Base-by-base conservation (phyloP, 2,797 vertebrate genomes). In the Sebastes nivosus region DNA sequence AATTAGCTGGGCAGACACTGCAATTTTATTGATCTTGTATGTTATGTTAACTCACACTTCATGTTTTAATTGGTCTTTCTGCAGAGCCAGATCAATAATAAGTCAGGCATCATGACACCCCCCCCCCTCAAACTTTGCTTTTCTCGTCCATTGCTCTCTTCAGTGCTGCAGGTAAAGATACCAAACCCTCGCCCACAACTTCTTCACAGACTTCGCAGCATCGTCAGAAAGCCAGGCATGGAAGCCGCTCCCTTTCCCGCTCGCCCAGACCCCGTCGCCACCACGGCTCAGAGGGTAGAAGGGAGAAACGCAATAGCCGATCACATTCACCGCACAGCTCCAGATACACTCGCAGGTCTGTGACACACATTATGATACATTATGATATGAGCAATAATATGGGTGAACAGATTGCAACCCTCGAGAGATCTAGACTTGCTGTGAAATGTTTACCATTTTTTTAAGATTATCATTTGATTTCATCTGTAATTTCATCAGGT, bases 251-350 rank as follows among this genome's bases (percentile, higher is more conserved):
- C 89, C 69, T 29, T 18, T 91, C 90, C 4, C 93, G 92, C 32
- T 97, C 96, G 0, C 77, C 88, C 1, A 95, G 95, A 58, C 95
- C 96, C 0, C 92, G 92, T 4, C 93, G 81, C 1, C 92, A 88
- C 13, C 91, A 92, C 67, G 95, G 95, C 13, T 94, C 86, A 4
- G 95, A 94, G 0, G 92, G 94, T 52, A 55, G 55, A 29, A 29
- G 75, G 29, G 69, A 67, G 2, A 82, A 27, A 46, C 66, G 32
- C 29, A 30, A 83, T 0, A 78, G 81, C 46, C 63, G 46, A 20
- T 90, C 88, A 0, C 42, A 18, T 6, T 92, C 91, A 0, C 88
- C 73, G 0, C 36, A 34, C 24, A 67, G 25, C 14, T 76, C 77
- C 38, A 89, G 86, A 86, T 14, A 63, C 18, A 12, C 8, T 22